phyloP scores from a whole-genome alignment of 2,888 invertebrate genomes.

The Synanthedon andrenaeformis region DNA sequence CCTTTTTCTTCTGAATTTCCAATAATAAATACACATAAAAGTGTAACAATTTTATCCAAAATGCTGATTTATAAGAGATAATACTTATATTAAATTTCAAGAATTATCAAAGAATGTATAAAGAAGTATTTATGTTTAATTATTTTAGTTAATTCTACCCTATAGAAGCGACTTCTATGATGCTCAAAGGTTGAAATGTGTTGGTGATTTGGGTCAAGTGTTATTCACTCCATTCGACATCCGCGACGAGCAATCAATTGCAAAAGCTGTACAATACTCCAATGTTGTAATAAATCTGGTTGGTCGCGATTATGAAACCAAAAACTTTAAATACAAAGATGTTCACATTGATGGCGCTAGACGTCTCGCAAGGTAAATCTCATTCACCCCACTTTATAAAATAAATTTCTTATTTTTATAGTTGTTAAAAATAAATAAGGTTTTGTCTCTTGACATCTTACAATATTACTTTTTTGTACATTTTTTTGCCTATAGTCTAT shows the following conservation, averaged over 20 bases:
- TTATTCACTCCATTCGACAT: slow-evolving; percentile 88
- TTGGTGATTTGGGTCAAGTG: slow-evolving; percentile 96
- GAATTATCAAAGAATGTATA: no score
- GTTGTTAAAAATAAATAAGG: background rate
- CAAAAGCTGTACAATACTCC: slow-evolving; percentile 89
- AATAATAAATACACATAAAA: no score
- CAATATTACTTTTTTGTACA: no score
- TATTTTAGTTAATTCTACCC: slow-evolving; percentile 85
- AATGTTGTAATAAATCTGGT: slow-evolving; percentile 97
- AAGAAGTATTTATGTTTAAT: background rate
- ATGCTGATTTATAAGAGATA: no score
- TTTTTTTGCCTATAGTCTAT: no score
- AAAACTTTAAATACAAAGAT: slow-evolving; percentile 87
- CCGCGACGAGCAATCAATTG: slow-evolving; percentile 86
- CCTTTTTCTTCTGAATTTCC: no score
- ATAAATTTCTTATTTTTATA: background rate
- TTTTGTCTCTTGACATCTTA: no score
- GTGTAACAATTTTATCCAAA: no score
- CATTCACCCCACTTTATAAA: background rate
- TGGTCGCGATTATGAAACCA: slow-evolving; percentile 93
- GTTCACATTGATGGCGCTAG: slow-evolving; percentile 89
- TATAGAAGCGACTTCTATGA: slow-evolving; percentile 90
- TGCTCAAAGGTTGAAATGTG: slow-evolving; percentile 81
- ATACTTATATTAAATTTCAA: no score
- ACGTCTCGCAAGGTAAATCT: slow-evolving; percentile 78